Evolutionary conservation across 2,113 vertebrate genomes (phyloP), one percentile per base, ranked within the genome.

Genomic region (Phodopus roborovskii): DNA sequence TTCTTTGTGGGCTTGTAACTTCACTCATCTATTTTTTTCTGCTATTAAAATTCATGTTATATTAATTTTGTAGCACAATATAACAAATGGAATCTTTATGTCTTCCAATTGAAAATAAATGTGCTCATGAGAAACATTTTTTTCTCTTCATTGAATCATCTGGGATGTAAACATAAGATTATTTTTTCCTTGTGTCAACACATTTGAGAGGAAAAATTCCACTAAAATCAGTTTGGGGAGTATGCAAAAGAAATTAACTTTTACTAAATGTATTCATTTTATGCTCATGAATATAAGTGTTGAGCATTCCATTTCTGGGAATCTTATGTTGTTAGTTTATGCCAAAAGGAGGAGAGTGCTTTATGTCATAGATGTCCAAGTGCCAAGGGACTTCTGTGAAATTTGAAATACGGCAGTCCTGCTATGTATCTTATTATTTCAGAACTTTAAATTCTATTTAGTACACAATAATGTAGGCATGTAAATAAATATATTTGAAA

Each of bases 61-160:
- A 66, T 96, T 97, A 91, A 28, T 75, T 50, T 68, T 91, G 83
- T n/a, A 89, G 68, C 10, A 96, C 30, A 95, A 42, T 95, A 97
- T 96, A 97, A 86, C 12, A 96, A 74, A 10, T 50, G 24, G 45
- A 50, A 84, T 68, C 56, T 45, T 97, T 92, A 95, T 93, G 42
- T 30, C 42, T 95, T 92, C 30, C 94, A 60, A 30, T 8, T 92
- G 74, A 98, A 96, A 26, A 97, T 48, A 96, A 96, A 95, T 92
- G 81, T 17, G n/a, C 92, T 97, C 19, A 93, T 24, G 42, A 45
- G 16, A 4, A 89, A 84, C 45, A 81, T 97, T 96, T 86, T 96
- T 87, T 97, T 93, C 95, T 92, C 62, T 97, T 97, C 92, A 96
- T 68, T 68, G 60, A 90, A 97, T 88, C 33, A 93, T 88, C 74